Base-by-base conservation (phyloP, 2,888 invertebrate species). In the Cheilosia impressa region DNA sequence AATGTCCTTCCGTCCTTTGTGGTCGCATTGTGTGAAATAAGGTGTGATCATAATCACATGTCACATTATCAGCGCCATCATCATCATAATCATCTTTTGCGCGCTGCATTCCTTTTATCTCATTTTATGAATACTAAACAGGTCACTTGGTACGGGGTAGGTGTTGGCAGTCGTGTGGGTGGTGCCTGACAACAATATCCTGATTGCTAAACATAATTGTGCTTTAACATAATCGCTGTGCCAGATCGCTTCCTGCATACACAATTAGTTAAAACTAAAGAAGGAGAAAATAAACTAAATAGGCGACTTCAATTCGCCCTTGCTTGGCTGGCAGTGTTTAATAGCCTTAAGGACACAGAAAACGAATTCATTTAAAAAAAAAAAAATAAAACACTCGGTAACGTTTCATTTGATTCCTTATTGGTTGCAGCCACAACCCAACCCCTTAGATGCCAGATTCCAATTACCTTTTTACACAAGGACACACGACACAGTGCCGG, bases 21-120 rank as follows among this genome's bases (percentile, higher is more conserved):
- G 50, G 27, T 27, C 27, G 27, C 53, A 43, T 31, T 75, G 57
- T 75, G 55, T 62, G 43, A 45, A 60, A 53, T 43, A 78, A 83
- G 82, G 78, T 82, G 78, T 78, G 78, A 83, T 72, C 53, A 78
- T 68, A 83, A 83, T 83, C 82, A 78, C 78, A 83, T 62, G 72
- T 72, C 82, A 55, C 82, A 66, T 66, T 60, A 66, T 75, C 66
- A 66, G 15, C 58, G 57, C n/a, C 50, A 41, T 50, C 57, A 63
- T 66, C 58, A 78, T 58, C 17, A 45, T 45, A 50, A 66, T 62
- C 38, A 47, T 47, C 17, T 19, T 17, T 47, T 17, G 47, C 19
- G 19, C 45, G 45, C n/a, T 82, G 58, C 71, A 65, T 58, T 58
- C 34, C 19, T 38, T 55, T 60, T 31, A 55, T 58, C 55, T 53